Evolutionary conservation across 2,113 vertebrate species (phyloP).

Genomic region (Thalassarche chlororhynchos): DNA sequence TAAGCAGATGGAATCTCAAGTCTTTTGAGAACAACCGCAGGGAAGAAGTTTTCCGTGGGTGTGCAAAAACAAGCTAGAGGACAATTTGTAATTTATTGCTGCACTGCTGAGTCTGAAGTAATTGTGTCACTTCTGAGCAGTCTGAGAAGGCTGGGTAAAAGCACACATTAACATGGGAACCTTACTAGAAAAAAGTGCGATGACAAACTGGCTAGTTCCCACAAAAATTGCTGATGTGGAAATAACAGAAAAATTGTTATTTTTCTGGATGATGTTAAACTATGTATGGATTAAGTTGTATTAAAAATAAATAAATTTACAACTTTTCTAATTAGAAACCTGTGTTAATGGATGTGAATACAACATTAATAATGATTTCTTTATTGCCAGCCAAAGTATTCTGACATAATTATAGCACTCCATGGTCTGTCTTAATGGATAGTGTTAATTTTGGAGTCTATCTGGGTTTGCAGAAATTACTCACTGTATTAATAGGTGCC

Average conservation of each 20-base stretch:
- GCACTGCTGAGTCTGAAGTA: slow-evolving; percentile 25
- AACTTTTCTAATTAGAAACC: slow-evolving; percentile 7
- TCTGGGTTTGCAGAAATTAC: slow-evolving; percentile 38
- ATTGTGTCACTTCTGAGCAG: background rate
- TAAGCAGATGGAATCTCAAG: slow-evolving; percentile 36
- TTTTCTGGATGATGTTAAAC: background rate
- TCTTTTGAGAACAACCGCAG: background rate
- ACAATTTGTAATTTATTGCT: slow-evolving; percentile 41
- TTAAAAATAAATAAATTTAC: background rate
- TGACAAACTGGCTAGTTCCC: background rate
- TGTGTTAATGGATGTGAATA: background rate
- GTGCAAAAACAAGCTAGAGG: slow-evolving; percentile 35
- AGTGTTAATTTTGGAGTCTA: slow-evolving; percentile 43
- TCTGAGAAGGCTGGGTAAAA: background rate
- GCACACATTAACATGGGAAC: background rate
- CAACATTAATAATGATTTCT: background rate
- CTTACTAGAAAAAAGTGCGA: background rate
- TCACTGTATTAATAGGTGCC: slow-evolving; percentile 41
- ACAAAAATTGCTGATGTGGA: background rate
- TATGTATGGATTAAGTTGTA: background rate
- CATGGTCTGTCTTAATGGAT: slow-evolving; percentile 16
- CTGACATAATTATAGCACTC: slow-evolving; percentile 18
- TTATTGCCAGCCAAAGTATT: slow-evolving; percentile 18
- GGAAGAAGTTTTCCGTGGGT: background rate
- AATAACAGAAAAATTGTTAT: background rate